Evolutionary conservation across 2,888 invertebrate species (phyloP).

Genomic region (Lepeophtheirus nordmannii): DNA sequence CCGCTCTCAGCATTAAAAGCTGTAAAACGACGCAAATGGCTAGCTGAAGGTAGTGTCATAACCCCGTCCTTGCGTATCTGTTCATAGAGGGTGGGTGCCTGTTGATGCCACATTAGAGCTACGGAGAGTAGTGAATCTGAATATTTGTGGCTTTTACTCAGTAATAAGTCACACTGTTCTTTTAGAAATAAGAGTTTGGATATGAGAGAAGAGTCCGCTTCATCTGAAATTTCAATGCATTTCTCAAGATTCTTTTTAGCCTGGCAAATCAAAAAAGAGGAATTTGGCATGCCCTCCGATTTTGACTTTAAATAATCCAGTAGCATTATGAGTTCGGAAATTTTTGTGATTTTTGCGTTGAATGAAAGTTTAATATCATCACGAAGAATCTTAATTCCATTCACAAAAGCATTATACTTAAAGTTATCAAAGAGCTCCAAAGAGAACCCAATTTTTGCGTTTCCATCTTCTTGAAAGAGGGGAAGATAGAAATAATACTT

Average conservation of each 20-base stretch:
- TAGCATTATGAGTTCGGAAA: background rate
- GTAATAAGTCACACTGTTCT: background rate
- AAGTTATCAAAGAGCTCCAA: background rate
- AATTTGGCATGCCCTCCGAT: background rate
- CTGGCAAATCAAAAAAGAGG: constrained; percentile 3
- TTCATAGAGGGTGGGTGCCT: background rate
- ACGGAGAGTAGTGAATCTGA: background rate
- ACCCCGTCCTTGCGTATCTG: background rate
- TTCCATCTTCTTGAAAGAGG: background rate
- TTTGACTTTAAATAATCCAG: background rate
- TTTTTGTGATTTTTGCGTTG: background rate
- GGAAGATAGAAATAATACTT: background rate
- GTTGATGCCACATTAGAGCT: background rate
- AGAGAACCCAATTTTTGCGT: background rate
- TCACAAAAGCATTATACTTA: background rate
- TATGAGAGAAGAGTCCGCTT: background rate
- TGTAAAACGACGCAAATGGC: background rate
- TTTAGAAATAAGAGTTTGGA: background rate
- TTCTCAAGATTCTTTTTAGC: background rate
- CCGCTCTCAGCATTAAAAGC: background rate
- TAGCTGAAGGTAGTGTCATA: background rate
- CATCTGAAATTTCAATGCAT: background rate
- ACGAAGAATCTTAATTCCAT: background rate
- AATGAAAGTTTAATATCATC: background rate
- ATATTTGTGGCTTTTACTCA: background rate